phyloP scores from a whole-genome alignment of 2,113 vertebrate genomes.

The Montifringilla adamsi region DNA sequence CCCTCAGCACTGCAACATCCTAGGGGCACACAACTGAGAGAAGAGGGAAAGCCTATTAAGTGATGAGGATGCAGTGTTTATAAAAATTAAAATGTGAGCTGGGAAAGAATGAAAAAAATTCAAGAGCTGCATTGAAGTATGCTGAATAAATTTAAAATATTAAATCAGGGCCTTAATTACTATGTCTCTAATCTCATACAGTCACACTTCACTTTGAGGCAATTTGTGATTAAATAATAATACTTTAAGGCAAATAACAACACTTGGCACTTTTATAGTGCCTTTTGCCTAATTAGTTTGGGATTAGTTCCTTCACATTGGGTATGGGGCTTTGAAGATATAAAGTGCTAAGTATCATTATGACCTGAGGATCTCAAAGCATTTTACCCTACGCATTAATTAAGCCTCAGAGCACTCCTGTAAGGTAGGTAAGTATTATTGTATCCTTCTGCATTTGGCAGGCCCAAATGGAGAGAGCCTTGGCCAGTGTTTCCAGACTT shows the following conservation, averaged over 20 bases:
- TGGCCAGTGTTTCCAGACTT: background rate
- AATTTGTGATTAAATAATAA: constrained; percentile 70
- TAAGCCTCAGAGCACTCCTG: constrained; percentile 30
- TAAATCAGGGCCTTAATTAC: constrained; percentile 67
- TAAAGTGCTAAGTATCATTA: constrained; percentile 64
- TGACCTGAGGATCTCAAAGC: constrained; percentile 64
- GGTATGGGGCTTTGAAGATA: constrained; percentile 71
- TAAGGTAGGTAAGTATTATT: constrained; percentile 42
- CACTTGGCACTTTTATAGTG: constrained; percentile 64
- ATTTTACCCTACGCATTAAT: constrained; percentile 48
- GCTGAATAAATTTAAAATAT: constrained; percentile 69
- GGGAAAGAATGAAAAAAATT: constrained; percentile 57
- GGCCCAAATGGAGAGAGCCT: background rate
- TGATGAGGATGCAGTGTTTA: constrained; percentile 48
- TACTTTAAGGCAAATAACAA: constrained; percentile 67
- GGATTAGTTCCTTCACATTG: constrained; percentile 60
- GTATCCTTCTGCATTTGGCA: background rate
- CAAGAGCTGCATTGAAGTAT: constrained; percentile 58
- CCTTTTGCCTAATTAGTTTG: constrained; percentile 72
- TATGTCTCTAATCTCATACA: constrained; percentile 54
- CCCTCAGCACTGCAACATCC: constrained; percentile 34
- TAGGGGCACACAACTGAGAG: constrained; percentile 37
- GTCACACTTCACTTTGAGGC: constrained; percentile 64
- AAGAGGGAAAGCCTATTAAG: constrained; percentile 56
- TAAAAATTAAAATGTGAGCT: constrained; percentile 58